A percentile compares a stretch with the other conserved stretches of the same genome.
Evolutionary conservation across 2,113 vertebrate species (phyloP).

Genomic region (Daphoenositta chrysoptera): DNA sequence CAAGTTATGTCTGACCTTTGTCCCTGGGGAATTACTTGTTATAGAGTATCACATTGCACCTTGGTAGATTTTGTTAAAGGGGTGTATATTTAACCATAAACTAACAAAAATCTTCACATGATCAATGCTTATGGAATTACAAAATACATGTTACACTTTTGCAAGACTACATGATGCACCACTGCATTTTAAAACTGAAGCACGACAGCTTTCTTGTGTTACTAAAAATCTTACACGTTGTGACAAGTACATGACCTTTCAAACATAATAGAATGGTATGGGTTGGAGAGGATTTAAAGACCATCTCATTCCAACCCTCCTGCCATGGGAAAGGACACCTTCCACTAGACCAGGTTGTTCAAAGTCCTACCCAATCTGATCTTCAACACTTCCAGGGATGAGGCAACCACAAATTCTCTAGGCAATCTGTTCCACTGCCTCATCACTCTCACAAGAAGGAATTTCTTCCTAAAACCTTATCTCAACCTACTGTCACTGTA

Average conservation of each 20-base stretch:
- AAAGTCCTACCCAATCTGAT: neutral
- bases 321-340: neutral
- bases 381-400: neutral
- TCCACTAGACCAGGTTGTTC: neutral
- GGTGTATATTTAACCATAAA: neutral
- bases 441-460: neutral
- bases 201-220: neutral
- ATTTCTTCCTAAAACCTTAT: neutral
- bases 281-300: neutral
- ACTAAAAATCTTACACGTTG: neutral
- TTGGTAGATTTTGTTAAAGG: neutral
- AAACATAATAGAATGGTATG: neutral
- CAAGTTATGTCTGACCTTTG: neutral
- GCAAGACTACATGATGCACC: neutral
- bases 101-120: neutral
- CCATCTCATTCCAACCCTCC: neutral
- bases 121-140: neutral
- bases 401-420: neutral
- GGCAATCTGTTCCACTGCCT: neutral
- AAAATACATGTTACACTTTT: neutral
- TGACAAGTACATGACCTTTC: neutral
- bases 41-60: neutral
- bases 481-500: neutral
- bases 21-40: neutral
- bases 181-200: neutral